These are phyloP conservation scores for Pemphigus obesinymphae DNA, from an alignment of 1,140 invertebrate genomes.

Conservation along the genomic window DNA sequence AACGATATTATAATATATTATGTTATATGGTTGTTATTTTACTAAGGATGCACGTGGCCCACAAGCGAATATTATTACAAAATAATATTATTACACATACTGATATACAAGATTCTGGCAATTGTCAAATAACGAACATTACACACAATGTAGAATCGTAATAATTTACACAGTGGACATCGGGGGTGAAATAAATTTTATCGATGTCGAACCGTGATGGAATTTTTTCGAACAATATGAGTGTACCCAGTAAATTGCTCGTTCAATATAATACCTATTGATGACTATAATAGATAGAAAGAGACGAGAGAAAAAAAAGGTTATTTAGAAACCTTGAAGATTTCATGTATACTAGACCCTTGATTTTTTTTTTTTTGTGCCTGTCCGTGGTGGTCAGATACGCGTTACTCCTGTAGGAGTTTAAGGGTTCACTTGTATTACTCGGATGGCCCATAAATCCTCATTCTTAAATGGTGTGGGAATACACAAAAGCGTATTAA, in stretches of 20 bases:
- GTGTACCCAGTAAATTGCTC: constrained; percentile 10
- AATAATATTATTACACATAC: no score
- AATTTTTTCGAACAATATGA: background rate
- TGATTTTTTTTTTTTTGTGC: constrained; percentile 17
- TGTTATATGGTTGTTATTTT: no score
- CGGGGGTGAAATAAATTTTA: background rate
- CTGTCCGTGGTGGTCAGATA: background rate
- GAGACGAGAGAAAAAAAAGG: constrained; percentile 17
- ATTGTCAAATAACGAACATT: background rate
- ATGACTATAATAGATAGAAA: background rate
- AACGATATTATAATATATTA: background rate
- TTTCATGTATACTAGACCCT: background rate
- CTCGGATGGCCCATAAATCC: constrained; percentile 22
- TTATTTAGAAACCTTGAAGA: constrained; percentile 19
- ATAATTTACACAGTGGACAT: background rate
- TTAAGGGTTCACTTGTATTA: constrained; percentile 20
- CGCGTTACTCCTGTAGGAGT: constrained; percentile 27
- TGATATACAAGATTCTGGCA: background rate
- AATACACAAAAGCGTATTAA: background rate
- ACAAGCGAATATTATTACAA: background rate
- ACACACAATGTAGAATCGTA: background rate
- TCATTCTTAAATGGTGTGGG: background rate
- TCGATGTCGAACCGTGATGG: background rate
- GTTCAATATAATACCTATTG: background rate
- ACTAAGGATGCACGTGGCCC: background rate